Conservation (phyloP, 2,888 invertebrate genomes). For the Drosophila gaucha region DNA sequence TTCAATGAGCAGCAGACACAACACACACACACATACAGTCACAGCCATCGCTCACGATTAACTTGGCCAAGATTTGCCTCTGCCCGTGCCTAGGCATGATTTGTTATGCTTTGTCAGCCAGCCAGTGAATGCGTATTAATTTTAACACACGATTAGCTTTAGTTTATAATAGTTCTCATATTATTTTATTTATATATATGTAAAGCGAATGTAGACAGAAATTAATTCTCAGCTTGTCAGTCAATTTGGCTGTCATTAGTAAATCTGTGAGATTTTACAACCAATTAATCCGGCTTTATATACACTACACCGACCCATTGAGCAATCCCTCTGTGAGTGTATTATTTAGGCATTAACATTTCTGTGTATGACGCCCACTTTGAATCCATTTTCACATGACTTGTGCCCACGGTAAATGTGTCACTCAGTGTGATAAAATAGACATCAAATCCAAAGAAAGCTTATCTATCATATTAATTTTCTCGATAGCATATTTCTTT, state of each 20-base stretch:
- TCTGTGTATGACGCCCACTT: constrained; percentile 6
- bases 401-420: constrained; percentile 9
- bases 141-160: constrained; percentile 75
- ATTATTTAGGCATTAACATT: neutral
- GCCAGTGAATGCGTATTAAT: constrained; percentile 66
- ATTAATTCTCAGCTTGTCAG: constrained; percentile 49
- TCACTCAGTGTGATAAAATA: neutral
- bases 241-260: constrained; percentile 37
- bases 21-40: constrained; percentile 25
- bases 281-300: constrained; percentile 30
- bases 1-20: constrained; percentile 58
- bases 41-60: constrained; percentile 72
- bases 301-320: neutral
- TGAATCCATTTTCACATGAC: neutral
- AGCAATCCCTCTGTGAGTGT: constrained; percentile 13
- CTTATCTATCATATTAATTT: neutral
- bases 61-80: constrained; percentile 47
- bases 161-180: constrained; percentile 43
- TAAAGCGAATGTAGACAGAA: constrained; percentile 19
- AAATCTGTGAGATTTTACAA: constrained; percentile 35
- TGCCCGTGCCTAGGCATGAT: constrained; percentile 63
- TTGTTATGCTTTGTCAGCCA: constrained; percentile 74
- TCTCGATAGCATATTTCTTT: no score
- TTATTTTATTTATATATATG: constrained; percentile 6
- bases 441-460: neutral